Percentiles rank a stretch among this genome's conserved stretches.
Evolutionary conservation across 37 sponge, comb jelly and placozoan genomes (phyloP).

Genomic region (Agelas oroides): DNA sequence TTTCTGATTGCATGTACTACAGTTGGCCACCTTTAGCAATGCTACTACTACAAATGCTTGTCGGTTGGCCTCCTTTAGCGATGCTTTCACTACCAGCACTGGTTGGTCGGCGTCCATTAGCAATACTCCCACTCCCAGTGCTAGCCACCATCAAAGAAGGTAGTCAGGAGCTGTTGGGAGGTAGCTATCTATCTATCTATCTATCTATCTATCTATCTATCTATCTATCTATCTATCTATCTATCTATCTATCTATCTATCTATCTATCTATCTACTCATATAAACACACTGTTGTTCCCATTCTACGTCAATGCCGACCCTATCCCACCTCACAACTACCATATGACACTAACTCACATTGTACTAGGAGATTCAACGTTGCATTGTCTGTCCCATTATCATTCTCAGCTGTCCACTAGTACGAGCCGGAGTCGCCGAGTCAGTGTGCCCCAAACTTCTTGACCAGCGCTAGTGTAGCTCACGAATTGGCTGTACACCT

Average conservation of each 20-base stretch:
- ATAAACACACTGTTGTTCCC: too few species aligned
- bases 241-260: too few species aligned
- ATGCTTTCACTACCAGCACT: too few species aligned
- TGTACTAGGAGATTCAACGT: constrained; percentile 8
- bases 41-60: not conserved
- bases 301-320: not conserved
- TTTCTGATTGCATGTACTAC: not conserved
- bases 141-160: not conserved
- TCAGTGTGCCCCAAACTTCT: not conserved
- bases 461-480: constrained; percentile 32
- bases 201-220: too few species aligned
- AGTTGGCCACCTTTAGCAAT: not conserved
- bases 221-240: too few species aligned
- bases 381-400: not conserved
- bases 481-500: too few species aligned
- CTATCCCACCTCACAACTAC: too few species aligned
- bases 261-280: too few species aligned
- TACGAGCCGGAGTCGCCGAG: constrained; percentile 37
- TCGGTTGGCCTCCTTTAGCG: not conserved
- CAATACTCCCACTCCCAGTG: too few species aligned
- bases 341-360: not conserved
- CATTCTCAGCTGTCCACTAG: constrained; percentile 3
- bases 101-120: too few species aligned
- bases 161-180: not conserved
- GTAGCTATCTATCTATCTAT: not conserved